A percentile compares a stretch with the other conserved stretches of the same genome.
phyloP scores from a whole-genome alignment of 2,113 vertebrate genomes.

The Pseudopipra pipra region DNA sequence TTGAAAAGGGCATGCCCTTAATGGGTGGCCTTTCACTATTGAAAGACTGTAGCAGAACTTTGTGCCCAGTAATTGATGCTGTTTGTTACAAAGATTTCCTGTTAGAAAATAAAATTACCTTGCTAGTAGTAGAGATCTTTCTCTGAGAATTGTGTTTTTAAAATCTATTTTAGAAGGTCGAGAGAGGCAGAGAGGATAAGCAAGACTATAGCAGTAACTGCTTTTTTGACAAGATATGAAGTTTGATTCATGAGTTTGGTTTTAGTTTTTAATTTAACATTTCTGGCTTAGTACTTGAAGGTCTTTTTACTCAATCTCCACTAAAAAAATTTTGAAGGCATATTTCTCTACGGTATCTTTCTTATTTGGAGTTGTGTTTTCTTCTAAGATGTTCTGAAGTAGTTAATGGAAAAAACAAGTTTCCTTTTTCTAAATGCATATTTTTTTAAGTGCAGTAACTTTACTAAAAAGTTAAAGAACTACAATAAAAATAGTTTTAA shows the following conservation, averaged over 20 bases:
- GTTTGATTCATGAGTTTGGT: background rate
- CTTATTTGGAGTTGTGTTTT: background rate
- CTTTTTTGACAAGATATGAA: background rate
- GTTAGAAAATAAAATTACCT: background rate
- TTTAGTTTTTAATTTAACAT: constrained; percentile 13
- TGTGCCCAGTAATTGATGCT: background rate
- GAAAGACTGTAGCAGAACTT: background rate
- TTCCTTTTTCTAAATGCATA: background rate
- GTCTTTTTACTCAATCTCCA: background rate
- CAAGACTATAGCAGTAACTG: background rate
- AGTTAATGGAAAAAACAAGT: background rate
- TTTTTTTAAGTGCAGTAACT: background rate
- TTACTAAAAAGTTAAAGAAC: background rate
- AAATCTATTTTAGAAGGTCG: background rate
- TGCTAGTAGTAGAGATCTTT: background rate
- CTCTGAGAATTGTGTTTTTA: background rate
- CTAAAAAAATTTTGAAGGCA: background rate
- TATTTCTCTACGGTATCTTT: background rate
- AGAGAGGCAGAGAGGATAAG: background rate
- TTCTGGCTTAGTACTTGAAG: constrained; percentile 3
- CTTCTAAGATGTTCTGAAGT: background rate
- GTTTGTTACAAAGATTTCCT: background rate
- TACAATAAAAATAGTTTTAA: background rate
- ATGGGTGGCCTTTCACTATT: background rate
- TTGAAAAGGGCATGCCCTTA: constrained; percentile 10